Base-by-base conservation (phyloP, 2,113 vertebrate genomes). In the Xenus cinereus region DNA sequence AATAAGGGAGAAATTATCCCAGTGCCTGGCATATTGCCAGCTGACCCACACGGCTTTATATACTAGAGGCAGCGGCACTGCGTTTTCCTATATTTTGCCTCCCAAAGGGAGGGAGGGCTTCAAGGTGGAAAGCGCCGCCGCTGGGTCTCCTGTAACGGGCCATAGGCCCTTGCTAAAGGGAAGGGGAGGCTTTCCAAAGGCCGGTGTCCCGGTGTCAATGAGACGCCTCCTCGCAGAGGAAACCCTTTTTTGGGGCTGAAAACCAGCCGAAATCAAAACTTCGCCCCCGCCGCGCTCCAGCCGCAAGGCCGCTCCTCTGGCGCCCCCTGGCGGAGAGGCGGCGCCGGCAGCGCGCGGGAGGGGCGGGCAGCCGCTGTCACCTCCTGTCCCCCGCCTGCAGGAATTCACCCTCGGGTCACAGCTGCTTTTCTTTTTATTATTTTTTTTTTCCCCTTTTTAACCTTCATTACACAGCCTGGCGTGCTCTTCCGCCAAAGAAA, bases 1-100 rank as follows among this genome's bases (percentile, higher is more conserved):
- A 97, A 90, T 87, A 96, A 94, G 67, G 68, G 51, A 72, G 57
- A 87, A 95, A 90, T 97, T 97, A 92, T 92, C 66, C 62, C 30
- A 7, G 68, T 37, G 43, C 7, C 20, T 83, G 85, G 89, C 66
- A 50, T 0, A 0, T 14, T 50, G 71, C 95, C 93, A 54, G n/a
- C 6, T 17, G 79, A 80, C 82, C 82, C 67, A 10, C 67, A 80
- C 75, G 54, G 83, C 59, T 88, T 67, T 54, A n/a, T 35, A 68
- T 9, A 48, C 41, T 30, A 30, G 46, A 53, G 21, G 4, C 33
- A 33, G 48, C n/a, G 6, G 77, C 81, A 35, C 62, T 23, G 21
- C 17, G 10, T 74, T 89, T 69, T 37, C 54, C 54, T 68, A 10
- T 76, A 33, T 66, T 96, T 96, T 76, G 66, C 84, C 84, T 91